These are phyloP conservation scores for Centrocercus urophasianus DNA, from an alignment of 2,113 vertebrate species.

Conservation along the genomic window DNA sequence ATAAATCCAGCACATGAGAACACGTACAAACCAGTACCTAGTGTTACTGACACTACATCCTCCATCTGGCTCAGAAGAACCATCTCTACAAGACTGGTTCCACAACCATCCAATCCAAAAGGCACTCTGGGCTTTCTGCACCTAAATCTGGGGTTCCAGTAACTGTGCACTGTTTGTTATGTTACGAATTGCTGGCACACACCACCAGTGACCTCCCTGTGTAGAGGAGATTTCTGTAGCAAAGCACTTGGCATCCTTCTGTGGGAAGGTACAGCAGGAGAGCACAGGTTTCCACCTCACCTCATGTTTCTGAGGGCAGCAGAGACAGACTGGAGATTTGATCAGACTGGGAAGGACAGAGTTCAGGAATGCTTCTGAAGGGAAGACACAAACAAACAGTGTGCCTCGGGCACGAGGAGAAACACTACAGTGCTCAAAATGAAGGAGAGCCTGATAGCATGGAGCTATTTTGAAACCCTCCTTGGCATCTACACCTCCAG, in stretches of 20 bases:
- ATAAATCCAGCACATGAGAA: neutral
- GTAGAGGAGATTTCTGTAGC: neutral
- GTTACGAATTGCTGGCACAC: neutral
- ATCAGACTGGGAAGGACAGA: constrained; percentile 33
- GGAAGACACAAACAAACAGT: neutral
- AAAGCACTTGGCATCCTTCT: neutral
- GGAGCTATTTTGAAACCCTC: neutral
- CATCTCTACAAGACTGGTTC: neutral
- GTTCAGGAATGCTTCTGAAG: neutral
- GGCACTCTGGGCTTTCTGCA: neutral
- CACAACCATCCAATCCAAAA: neutral
- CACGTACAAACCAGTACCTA: neutral
- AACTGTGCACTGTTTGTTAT: constrained; percentile 60
- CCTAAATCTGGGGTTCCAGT: neutral
- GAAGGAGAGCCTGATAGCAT: neutral
- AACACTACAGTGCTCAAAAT: neutral
- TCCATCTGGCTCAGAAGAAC: neutral
- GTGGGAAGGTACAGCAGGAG: neutral
- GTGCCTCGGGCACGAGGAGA: neutral
- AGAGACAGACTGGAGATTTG: constrained; percentile 21
- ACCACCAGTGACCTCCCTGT: neutral
- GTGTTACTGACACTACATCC: neutral
- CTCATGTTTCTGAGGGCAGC: neutral
- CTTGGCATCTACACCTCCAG: neutral
- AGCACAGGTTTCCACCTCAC: neutral